These are phyloP conservation scores for Megalops cyprinoides DNA, from an alignment of 2,797 vertebrate genomes.

Conservation along the genomic window DNA sequence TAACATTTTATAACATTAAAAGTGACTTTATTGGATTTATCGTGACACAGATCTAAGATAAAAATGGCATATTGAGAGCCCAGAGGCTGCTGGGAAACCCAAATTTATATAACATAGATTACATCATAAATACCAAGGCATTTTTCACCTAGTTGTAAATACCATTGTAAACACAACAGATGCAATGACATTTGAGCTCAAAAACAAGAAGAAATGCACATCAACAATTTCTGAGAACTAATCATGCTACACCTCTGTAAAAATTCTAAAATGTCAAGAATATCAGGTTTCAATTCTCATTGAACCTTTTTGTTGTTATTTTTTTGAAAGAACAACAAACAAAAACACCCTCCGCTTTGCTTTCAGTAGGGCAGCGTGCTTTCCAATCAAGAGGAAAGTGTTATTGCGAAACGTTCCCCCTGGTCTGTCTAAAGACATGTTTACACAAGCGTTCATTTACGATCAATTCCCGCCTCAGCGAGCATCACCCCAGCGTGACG, in stretches of 20 bases:
- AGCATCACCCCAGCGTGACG: slow-evolving; percentile 59
- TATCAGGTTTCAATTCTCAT: too few species aligned
- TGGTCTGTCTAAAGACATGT: slow-evolving; percentile 63
- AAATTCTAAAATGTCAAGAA: too few species aligned
- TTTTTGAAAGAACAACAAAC: background rate
- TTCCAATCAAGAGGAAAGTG: slow-evolving; percentile 52
- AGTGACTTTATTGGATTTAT: slow-evolving; percentile 49
- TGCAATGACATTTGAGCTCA: slow-evolving; percentile 64
- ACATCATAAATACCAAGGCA: slow-evolving; percentile 68
- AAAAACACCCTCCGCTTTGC: too few species aligned
- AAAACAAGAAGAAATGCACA: slow-evolving; percentile 61
- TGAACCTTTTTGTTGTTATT: too few species aligned
- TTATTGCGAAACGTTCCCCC: slow-evolving; percentile 41
- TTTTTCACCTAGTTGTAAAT: slow-evolving; percentile 64
- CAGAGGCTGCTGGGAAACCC: slow-evolving; percentile 58
- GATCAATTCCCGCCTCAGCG: slow-evolving; percentile 56
- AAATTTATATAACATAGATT: slow-evolving; percentile 71
- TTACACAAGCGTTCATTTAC: slow-evolving; percentile 76
- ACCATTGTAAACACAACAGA: slow-evolving; percentile 65
- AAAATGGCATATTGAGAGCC: too few species aligned
- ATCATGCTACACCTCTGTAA: too few species aligned
- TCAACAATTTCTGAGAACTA: slow-evolving; percentile 52
- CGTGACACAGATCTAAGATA: slow-evolving; percentile 62
- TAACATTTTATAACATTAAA: slow-evolving; percentile 42
- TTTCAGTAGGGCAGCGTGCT: slow-evolving; percentile 37